Evolutionary conservation across 2,888 invertebrate species (phyloP).

Genomic region (Andrena hattorfiana): DNA sequence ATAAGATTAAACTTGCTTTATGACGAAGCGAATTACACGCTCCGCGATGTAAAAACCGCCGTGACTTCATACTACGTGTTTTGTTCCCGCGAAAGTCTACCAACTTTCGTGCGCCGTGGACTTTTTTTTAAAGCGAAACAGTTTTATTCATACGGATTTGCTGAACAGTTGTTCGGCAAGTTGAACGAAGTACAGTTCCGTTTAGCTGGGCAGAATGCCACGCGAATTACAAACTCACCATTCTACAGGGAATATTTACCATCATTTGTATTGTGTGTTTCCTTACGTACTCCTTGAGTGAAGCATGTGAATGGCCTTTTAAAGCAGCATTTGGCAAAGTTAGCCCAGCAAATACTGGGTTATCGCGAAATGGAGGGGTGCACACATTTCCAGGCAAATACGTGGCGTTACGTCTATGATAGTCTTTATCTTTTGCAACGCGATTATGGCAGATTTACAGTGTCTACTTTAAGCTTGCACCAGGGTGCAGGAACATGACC

Average conservation of each 20-base stretch:
- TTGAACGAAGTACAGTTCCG: not conserved
- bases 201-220: not conserved
- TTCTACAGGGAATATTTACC: not conserved
- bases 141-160: not conserved
- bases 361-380: not conserved
- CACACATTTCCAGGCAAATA: too few species aligned
- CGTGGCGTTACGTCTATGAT: too few species aligned
- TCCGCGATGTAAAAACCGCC: not conserved
- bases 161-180: not conserved
- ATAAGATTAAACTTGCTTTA: slow-evolving; percentile 14
- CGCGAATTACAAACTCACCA: not conserved
- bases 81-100: slow-evolving; percentile 2
- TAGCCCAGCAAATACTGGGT: not conserved
- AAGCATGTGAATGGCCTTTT: too few species aligned
- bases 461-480: slow-evolving; percentile 1
- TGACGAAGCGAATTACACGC: not conserved
- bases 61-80: not conserved
- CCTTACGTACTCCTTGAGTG: too few species aligned
- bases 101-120: not conserved
- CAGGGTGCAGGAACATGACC: not conserved
- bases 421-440: not conserved
- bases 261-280: not conserved
- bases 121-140: not conserved
- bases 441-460: slow-evolving; percentile 19
- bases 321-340: too few species aligned